Evolutionary conservation across 2,888 invertebrate species (phyloP).

Genomic region (Linnaemya vulpina): DNA sequence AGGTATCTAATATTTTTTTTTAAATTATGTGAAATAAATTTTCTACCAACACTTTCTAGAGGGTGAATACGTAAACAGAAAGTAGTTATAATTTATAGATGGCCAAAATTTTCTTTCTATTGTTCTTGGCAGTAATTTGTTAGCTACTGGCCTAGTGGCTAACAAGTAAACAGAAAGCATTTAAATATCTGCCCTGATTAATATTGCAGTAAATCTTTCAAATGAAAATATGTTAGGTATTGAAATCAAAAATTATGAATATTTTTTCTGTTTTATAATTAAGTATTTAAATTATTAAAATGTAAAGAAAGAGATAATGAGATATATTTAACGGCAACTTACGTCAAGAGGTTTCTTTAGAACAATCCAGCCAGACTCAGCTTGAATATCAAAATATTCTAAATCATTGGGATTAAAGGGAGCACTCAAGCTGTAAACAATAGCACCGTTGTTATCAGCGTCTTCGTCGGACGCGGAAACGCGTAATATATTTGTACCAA

Average conservation of each 20-base stretch:
- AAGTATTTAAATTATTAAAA: conserved; percentile 28
- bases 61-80: too few species aligned
- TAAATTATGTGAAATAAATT: too few species aligned
- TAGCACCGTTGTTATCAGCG: conserved; percentile 97
- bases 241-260: conserved; percentile 41
- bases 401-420: conserved; percentile 94
- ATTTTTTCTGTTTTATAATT: neutral
- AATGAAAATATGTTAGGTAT: conserved; percentile 40
- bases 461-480: conserved; percentile 98
- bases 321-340: conserved; percentile 86
- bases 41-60: too few species aligned
- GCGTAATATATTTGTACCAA: conserved; percentile 95
- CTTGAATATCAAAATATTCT: conserved; percentile 98
- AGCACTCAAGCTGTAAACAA: conserved; percentile 94
- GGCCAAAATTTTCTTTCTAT: too few species aligned
- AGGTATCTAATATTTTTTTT: too few species aligned
- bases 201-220: conserved; percentile 40
- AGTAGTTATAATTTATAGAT: too few species aligned
- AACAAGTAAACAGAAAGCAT: neutral
- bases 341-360: conserved; percentile 97
- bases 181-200: neutral
- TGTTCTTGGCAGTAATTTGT: too few species aligned
- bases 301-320: conserved; percentile 22
- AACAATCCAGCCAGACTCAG: conserved; percentile 98
- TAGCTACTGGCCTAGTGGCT: too few species aligned